Conservation (phyloP, 2,888 invertebrate genomes). For the Lottia gigantea region DNA sequence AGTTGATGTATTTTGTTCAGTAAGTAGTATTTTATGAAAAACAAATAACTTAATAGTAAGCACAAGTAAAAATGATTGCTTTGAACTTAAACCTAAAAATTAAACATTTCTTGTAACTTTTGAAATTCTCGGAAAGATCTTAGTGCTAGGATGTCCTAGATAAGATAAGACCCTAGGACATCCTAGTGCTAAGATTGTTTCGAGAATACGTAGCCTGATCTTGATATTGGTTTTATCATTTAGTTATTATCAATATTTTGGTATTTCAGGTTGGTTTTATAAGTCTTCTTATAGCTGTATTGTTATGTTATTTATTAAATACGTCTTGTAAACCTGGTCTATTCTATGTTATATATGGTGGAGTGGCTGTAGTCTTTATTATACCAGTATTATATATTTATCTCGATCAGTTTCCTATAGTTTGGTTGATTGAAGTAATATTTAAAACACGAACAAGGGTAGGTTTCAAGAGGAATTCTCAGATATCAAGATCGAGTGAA, state of each 20-base stretch:
- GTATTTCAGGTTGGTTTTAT: constrained; percentile 11
- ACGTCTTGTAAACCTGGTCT: background rate
- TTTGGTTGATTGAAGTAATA: constrained; percentile 13
- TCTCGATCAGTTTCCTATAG: background rate
- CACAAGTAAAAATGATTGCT: too few species aligned
- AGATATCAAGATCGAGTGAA: too few species aligned
- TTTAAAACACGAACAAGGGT: constrained; percentile 12
- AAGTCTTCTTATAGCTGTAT: background rate
- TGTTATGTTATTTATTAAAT: background rate
- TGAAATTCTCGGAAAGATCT: too few species aligned
- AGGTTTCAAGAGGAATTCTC: too few species aligned
- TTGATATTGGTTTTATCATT: too few species aligned
- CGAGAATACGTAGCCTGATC: too few species aligned
- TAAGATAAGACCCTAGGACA: too few species aligned
- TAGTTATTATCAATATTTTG: background rate
- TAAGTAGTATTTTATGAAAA: background rate
- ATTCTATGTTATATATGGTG: constrained; percentile 17
- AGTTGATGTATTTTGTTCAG: background rate
- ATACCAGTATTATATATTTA: constrained; percentile 7
- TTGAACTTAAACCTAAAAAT: too few species aligned
- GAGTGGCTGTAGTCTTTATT: constrained; percentile 13
- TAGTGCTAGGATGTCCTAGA: too few species aligned
- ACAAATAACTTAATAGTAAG: too few species aligned
- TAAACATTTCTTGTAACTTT: too few species aligned
- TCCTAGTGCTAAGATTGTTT: too few species aligned